phyloP scores from a whole-genome alignment of 2,113 vertebrate species.

The Turnix velox region DNA sequence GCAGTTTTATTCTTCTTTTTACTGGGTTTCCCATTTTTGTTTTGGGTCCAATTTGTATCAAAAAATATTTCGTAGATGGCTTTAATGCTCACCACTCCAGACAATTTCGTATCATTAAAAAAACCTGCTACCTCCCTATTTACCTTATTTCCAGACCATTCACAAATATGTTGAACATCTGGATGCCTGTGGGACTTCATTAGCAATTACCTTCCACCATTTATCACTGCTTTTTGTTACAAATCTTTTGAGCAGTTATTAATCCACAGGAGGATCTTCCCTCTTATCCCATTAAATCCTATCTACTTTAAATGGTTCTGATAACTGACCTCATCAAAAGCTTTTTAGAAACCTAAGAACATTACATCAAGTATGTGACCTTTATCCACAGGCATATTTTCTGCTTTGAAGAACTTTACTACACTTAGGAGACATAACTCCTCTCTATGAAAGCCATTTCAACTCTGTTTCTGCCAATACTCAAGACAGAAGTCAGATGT shows the following conservation, averaged over 20 bases:
- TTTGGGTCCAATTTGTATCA: neutral
- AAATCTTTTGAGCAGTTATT: constrained; percentile 38
- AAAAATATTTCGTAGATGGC: neutral
- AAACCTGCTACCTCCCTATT: neutral
- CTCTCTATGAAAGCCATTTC: neutral
- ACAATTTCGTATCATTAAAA: neutral
- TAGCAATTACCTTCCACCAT: constrained; percentile 17
- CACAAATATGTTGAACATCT: constrained; percentile 50
- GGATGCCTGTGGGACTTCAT: constrained; percentile 13
- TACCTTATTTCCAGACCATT: neutral
- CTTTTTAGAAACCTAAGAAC: constrained; percentile 54
- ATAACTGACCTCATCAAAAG: constrained; percentile 49
- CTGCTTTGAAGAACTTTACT: constrained; percentile 44
- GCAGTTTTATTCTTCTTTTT: neutral
- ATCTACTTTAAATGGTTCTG: constrained; percentile 35
- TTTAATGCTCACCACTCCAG: neutral
- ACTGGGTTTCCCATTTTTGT: neutral
- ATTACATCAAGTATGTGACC: constrained; percentile 33
- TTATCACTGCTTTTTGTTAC: constrained; percentile 24
- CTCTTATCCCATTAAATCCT: constrained; percentile 49
- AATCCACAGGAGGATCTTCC: constrained; percentile 30
- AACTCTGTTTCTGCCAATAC: neutral
- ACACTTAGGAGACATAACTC: neutral
- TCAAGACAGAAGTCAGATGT: neutral
- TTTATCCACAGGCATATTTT: constrained; percentile 27